These are phyloP conservation scores for Anastrepha ludens DNA, from an alignment of 1,140 invertebrate species.

Conservation along the genomic window DNA sequence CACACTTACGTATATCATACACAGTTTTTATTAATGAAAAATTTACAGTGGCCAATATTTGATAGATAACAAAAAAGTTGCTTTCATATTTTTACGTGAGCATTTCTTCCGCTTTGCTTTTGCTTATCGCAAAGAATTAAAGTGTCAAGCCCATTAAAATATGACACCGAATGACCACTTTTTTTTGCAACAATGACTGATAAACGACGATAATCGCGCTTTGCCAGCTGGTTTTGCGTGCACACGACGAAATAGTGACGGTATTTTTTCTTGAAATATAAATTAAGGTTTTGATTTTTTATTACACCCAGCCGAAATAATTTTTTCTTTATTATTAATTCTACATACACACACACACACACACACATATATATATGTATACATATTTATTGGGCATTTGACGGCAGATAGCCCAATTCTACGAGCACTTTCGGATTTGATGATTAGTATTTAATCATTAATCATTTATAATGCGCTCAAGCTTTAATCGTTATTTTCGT, in stretches of 20 bases:
- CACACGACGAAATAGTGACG: not conserved
- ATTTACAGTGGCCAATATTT: not conserved
- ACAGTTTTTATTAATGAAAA: not conserved
- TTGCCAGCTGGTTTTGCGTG: not conserved
- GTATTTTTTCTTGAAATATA: not conserved
- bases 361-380: no score
- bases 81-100: no score
- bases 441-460: not conserved
- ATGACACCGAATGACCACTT: not conserved
- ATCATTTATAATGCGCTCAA: not conserved
- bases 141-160: not conserved
- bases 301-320: not conserved
- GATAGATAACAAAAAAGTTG: not conserved
- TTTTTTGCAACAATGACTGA: not conserved
- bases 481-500: not conserved
- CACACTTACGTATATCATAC: no score
- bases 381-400: not conserved
- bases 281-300: not conserved
- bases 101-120: not conserved
- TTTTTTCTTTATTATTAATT: no score
- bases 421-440: not conserved
- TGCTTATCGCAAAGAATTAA: slow-evolving; percentile 12
- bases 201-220: not conserved
- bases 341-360: no score
- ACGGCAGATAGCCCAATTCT: not conserved